A percentile compares a stretch with the other conserved stretches of the same genome.
phyloP scores from a whole-genome alignment of 1,140 invertebrate species.

The Panagrolaimus sp. region DNA sequence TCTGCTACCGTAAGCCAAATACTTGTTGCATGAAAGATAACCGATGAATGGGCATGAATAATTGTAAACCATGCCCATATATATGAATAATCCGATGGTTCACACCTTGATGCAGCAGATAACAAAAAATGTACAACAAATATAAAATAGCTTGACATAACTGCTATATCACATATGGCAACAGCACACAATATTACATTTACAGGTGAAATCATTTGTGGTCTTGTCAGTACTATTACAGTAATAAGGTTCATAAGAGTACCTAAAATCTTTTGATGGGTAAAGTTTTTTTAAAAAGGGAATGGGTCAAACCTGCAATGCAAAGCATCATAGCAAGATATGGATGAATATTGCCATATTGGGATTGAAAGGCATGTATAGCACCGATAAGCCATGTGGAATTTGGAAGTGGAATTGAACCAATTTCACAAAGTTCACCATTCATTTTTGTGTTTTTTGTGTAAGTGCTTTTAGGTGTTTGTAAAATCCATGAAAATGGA shows the following conservation, averaged over 20 bases:
- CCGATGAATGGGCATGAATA: conserved; percentile 50
- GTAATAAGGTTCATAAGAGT: conserved; percentile 79
- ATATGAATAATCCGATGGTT: conserved; percentile 31
- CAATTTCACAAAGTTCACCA: conserved; percentile 40
- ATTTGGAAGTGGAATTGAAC: conserved; percentile 46
- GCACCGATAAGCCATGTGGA: conserved; percentile 40
- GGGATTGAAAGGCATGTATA: conserved; percentile 36
- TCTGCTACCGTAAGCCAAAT: conserved; percentile 51
- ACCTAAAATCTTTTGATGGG: conserved; percentile 37
- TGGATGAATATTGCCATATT: conserved; percentile 65
- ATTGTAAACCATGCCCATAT: conserved; percentile 49
- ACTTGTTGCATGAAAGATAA: conserved; percentile 54
- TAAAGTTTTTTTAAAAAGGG: not conserved
- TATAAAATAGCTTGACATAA: conserved; percentile 52
- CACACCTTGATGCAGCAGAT: conserved; percentile 37
- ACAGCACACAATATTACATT: conserved; percentile 54
- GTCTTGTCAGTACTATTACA: conserved; percentile 75
- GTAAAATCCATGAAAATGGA: too few relatives aligned
- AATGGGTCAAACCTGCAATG: conserved; percentile 67
- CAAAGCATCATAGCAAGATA: conserved; percentile 72
- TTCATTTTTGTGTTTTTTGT: too few relatives aligned
- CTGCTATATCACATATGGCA: conserved; percentile 55
- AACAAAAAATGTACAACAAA: conserved; percentile 54
- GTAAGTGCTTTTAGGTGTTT: too few relatives aligned
- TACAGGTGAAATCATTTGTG: conserved; percentile 53